Conservation (phyloP, 1,140 invertebrate species). For the Drosophila ironensis region DNA sequence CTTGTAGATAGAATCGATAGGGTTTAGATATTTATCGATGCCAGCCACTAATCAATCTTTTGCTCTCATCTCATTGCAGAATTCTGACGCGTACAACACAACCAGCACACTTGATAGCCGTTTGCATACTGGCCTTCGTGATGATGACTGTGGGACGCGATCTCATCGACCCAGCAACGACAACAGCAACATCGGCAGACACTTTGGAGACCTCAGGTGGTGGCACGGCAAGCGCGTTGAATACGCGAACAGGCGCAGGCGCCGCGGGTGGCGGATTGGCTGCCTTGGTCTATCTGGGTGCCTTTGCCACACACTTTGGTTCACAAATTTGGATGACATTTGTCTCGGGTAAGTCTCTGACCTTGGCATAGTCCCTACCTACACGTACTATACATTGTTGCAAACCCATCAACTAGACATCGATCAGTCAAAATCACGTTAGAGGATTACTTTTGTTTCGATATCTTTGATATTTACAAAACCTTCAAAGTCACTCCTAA, state of each 20-base stretch:
- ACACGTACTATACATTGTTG: too few relatives aligned
- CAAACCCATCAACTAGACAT: too few relatives aligned
- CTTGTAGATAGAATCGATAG: too few relatives aligned
- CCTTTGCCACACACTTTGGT: constrained; percentile 90
- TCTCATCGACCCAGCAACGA: constrained; percentile 79
- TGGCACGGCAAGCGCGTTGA: too few relatives aligned
- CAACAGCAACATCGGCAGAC: constrained; percentile 18
- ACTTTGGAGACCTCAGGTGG: not conserved
- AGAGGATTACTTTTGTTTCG: too few relatives aligned
- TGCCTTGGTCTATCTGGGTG: constrained; percentile 87
- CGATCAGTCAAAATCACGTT: too few relatives aligned
- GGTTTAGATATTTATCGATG: too few relatives aligned
- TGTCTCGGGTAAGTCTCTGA: constrained; percentile 87
- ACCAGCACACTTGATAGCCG: constrained; percentile 88
- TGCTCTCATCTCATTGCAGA: constrained; percentile 82
- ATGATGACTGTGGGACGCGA: constrained; percentile 84
- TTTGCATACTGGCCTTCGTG: constrained; percentile 85
- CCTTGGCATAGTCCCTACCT: too few relatives aligned
- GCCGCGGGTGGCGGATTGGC: constrained; percentile 60
- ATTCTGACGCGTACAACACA: constrained; percentile 87
- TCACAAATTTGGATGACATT: constrained; percentile 95
- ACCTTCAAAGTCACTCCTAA: too few relatives aligned
- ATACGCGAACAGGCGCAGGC: too few relatives aligned
- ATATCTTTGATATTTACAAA: too few relatives aligned
- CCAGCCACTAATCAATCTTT: not conserved